These are phyloP conservation scores for Drosophila sordidula DNA, from an alignment of 2,888 invertebrate genomes.

Conservation along the genomic window DNA sequence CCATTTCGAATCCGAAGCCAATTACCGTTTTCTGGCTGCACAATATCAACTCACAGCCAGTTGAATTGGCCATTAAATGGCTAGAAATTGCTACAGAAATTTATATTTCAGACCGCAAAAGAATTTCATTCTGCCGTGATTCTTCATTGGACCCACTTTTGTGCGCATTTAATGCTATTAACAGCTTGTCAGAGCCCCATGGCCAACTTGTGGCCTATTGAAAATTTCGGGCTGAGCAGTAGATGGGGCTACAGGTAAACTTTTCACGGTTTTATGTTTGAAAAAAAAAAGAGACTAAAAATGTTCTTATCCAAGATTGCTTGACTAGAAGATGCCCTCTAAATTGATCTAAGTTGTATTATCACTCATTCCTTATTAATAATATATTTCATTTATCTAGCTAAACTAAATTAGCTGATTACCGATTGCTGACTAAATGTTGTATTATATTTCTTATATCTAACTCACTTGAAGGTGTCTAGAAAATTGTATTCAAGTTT, in stretches of 20 bases:
- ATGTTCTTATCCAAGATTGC: neutral
- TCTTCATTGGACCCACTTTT: slow-evolving; percentile 25
- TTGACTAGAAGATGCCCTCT: neutral
- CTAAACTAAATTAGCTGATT: too few relatives aligned
- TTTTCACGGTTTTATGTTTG: slow-evolving; percentile 9
- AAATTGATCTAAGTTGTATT: neutral
- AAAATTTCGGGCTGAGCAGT: slow-evolving; percentile 19
- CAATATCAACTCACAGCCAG: slow-evolving; percentile 34
- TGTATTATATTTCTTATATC: too few relatives aligned
- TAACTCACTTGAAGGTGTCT: too few relatives aligned
- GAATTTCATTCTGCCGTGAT: slow-evolving; percentile 19
- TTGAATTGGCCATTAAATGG: slow-evolving; percentile 39
- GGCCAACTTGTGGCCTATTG: slow-evolving; percentile 45
- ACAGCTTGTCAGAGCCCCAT: slow-evolving; percentile 58
- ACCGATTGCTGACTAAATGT: too few relatives aligned
- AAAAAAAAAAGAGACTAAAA: neutral
- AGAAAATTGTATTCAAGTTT: too few relatives aligned
- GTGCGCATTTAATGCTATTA: slow-evolving; percentile 63
- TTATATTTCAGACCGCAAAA: slow-evolving; percentile 8
- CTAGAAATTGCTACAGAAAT: slow-evolving; percentile 30
- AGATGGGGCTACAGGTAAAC: slow-evolving; percentile 22
- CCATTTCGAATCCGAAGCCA: slow-evolving; percentile 45
- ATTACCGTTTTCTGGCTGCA: slow-evolving; percentile 50
- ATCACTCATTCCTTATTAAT: too few relatives aligned
- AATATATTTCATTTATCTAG: too few relatives aligned